Conservation (phyloP, 2,113 vertebrate genomes). For the Corythornis vintsioides region DNA sequence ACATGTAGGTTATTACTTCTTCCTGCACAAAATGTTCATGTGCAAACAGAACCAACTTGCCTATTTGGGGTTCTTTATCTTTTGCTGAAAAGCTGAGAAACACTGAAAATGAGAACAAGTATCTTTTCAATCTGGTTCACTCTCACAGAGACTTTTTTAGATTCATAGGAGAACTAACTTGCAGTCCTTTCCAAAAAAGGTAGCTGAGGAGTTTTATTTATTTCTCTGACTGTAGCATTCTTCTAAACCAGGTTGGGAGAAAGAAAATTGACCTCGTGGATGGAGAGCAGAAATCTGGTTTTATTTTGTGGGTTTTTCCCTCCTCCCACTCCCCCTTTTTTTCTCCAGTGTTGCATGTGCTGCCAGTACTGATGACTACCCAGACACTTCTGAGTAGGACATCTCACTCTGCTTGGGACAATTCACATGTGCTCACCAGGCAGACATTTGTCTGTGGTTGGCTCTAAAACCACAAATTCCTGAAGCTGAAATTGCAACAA, state of each 20-base stretch:
- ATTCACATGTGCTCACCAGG: slow-evolving; percentile 69
- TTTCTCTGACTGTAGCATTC: not conserved
- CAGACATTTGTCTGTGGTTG: slow-evolving; percentile 65
- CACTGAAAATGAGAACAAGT: not conserved
- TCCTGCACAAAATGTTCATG: slow-evolving; percentile 29
- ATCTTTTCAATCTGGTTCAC: not conserved
- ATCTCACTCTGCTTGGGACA: slow-evolving; percentile 65
- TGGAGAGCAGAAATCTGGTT: slow-evolving; percentile 55
- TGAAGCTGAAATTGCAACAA: slow-evolving; percentile 49
- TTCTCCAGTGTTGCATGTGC: not conserved
- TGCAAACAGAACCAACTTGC: not conserved
- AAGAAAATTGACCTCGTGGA: slow-evolving; percentile 16
- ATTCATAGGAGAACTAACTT: not conserved
- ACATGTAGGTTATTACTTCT: slow-evolving; percentile 4
- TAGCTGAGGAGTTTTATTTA: not conserved
- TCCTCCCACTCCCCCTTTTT: slow-evolving; percentile 17
- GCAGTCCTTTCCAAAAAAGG: not conserved
- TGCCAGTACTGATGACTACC: slow-evolving; percentile 63
- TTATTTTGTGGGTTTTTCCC: slow-evolving; percentile 60
- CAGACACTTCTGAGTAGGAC: slow-evolving; percentile 68
- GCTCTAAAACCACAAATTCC: slow-evolving; percentile 55
- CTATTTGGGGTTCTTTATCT: not conserved
- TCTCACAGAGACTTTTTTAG: not conserved
- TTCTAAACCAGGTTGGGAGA: slow-evolving; percentile 48
- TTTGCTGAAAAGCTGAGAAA: slow-evolving; percentile 1